These are phyloP conservation scores for Linnaemya vulpina DNA, from an alignment of 2,888 invertebrate genomes.

Conservation along the genomic window DNA sequence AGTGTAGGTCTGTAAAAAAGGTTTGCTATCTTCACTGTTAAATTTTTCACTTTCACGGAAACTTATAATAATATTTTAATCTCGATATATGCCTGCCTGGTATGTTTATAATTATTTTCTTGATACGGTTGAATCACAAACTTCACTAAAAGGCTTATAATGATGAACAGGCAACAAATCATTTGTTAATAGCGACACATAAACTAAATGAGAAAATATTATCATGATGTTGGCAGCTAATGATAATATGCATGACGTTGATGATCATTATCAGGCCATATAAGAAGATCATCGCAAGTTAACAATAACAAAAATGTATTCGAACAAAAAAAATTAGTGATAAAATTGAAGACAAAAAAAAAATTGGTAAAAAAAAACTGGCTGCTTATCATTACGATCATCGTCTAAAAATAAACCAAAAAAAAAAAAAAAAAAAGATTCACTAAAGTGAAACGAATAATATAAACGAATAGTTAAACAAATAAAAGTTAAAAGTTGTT, in stretches of 20 bases:
- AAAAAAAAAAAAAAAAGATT: too few species aligned
- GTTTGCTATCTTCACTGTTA: too few species aligned
- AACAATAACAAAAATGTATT: constrained; percentile 17
- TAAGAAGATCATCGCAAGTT: constrained; percentile 23
- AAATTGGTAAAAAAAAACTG: background rate
- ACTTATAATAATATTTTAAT: background rate
- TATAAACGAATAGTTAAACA: constrained; percentile 40
- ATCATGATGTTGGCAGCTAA: constrained; percentile 27
- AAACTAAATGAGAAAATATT: constrained; percentile 55
- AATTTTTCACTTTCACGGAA: background rate
- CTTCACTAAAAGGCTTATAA: constrained; percentile 4
- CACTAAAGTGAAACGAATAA: constrained; percentile 56
- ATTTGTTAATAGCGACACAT: constrained; percentile 38
- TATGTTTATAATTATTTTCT: background rate
- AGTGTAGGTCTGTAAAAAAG: too few species aligned
- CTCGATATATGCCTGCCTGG: background rate
- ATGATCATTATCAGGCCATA: background rate
- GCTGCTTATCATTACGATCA: constrained; percentile 4
- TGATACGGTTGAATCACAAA: constrained; percentile 34
- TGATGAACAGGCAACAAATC: constrained; percentile 26
- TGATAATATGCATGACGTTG: background rate
- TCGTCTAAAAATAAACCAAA: constrained; percentile 47
- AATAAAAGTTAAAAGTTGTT: constrained; percentile 62
- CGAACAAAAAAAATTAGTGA: background rate
- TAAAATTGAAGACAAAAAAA: too few species aligned